A percentile compares a stretch with the other conserved stretches of the same genome.
These are phyloP conservation scores for Drosophila koepferae DNA, from an alignment of 2,888 invertebrate species.

Conservation along the genomic window DNA sequence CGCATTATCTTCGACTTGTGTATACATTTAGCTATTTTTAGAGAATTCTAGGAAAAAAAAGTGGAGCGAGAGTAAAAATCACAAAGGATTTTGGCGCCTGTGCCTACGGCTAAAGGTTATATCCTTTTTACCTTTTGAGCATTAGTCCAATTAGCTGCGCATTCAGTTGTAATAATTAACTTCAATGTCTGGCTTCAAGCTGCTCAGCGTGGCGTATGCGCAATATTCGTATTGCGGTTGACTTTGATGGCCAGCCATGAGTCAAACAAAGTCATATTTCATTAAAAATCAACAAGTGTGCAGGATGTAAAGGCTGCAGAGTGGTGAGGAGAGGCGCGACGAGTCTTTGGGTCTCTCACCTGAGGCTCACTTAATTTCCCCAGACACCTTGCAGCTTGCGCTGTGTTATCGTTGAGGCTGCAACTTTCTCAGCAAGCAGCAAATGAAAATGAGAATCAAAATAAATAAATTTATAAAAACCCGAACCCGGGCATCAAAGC, in stretches of 20 bases:
- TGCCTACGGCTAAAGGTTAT: conserved; percentile 11
- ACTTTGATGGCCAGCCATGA: conserved; percentile 43
- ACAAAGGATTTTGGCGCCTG: conserved; percentile 22
- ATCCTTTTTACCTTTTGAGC: conserved; percentile 14
- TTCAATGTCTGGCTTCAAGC: conserved; percentile 32
- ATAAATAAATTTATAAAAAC: conserved; percentile 31
- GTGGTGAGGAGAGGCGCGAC: not conserved
- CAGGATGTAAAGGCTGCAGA: not conserved
- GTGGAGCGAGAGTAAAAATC: conserved; percentile 3
- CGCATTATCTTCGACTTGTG: not conserved
- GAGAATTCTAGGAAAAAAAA: not conserved
- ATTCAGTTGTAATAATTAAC: conserved; percentile 65
- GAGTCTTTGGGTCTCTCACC: conserved; percentile 39
- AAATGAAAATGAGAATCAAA: conserved; percentile 41
- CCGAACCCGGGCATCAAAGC: conserved; percentile 16
- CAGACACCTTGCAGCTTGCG: conserved; percentile 62
- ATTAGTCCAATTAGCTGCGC: conserved; percentile 66
- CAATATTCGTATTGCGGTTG: conserved; percentile 52
- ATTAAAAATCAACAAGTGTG: conserved; percentile 56
- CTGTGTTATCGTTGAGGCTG: conserved; percentile 22
- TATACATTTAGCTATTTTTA: not conserved
- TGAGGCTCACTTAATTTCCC: conserved; percentile 75
- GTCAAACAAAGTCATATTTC: conserved; percentile 62
- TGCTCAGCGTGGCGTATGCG: conserved; percentile 73
- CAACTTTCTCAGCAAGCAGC: conserved; percentile 27